A percentile compares a stretch with the other conserved stretches of the same genome.
phyloP scores from a whole-genome alignment of 1,140 invertebrate genomes.

The Zaprionus taronus region DNA sequence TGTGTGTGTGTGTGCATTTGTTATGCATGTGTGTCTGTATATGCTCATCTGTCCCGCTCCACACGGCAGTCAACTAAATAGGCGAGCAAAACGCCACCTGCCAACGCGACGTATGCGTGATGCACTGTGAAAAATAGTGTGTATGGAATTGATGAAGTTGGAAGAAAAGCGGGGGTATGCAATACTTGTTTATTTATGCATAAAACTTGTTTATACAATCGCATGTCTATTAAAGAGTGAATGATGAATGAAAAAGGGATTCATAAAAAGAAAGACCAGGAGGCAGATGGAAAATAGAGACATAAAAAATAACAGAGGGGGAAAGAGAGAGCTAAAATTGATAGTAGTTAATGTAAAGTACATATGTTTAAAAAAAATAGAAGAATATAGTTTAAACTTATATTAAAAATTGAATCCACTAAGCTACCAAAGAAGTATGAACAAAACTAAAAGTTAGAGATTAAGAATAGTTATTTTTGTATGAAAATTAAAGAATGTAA shows the following conservation, averaged over 20 bases:
- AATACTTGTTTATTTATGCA: not conserved
- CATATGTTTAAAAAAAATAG: no score
- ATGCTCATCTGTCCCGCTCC: slow-evolving; percentile 16
- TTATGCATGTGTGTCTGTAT: slow-evolving; percentile 23
- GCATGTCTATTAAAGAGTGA: no score
- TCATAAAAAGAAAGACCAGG: no score
- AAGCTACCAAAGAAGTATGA: not conserved
- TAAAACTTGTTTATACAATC: no score
- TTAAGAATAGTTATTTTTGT: not conserved
- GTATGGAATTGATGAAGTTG: not conserved
- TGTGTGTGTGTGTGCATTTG: slow-evolving; percentile 1
- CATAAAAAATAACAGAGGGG: no score
- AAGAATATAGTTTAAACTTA: not conserved
- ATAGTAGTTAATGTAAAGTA: not conserved
- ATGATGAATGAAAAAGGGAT: no score
- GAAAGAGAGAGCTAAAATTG: no score
- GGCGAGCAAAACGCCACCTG: slow-evolving; percentile 63
- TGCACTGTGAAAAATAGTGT: slow-evolving; percentile 49
- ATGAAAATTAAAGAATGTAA: no score
- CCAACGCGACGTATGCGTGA: slow-evolving; percentile 51
- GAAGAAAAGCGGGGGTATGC: not conserved
- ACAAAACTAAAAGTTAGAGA: no score
- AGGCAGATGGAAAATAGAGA: no score
- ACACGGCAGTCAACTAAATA: slow-evolving; percentile 50
- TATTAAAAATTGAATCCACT: not conserved